Evolutionary conservation across 2,113 vertebrate genomes (phyloP).

Genomic region (Dromiciops gliroides): DNA sequence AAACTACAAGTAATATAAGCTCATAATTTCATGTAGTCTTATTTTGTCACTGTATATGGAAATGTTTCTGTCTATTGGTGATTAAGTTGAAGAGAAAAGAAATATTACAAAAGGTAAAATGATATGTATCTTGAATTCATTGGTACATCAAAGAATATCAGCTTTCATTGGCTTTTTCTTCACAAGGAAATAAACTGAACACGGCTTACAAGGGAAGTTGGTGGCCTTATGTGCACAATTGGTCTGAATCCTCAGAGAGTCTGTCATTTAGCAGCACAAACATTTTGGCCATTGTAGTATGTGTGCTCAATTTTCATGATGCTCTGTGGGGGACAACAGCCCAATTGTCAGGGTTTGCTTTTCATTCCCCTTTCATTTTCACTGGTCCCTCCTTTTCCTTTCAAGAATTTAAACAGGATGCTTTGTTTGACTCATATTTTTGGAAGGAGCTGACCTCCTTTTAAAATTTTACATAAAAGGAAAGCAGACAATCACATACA

Average conservation of each 20-base stretch:
- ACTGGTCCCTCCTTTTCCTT: neutral
- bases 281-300: fast-evolving
- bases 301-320: neutral
- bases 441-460: neutral
- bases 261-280: neutral
- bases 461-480: constrained; percentile 11
- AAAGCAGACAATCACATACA: neutral
- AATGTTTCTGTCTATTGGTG: neutral
- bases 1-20: neutral
- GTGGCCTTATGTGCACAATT: neutral
- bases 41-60: neutral
- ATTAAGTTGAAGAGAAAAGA: neutral
- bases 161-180: neutral
- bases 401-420: neutral
- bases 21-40: neutral
- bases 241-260: neutral
- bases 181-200: neutral
- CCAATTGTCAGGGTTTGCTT: neutral
- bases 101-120: neutral
- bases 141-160: neutral
- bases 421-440: neutral
- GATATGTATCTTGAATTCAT: neutral
- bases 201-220: constrained; percentile 7
- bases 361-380: constrained; percentile 26
- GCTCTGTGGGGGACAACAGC: neutral